A percentile compares a stretch with the other conserved stretches of the same genome.
Evolutionary conservation across 1,140 invertebrate genomes (phyloP).

Genomic region (Acromyrmex heyeri): DNA sequence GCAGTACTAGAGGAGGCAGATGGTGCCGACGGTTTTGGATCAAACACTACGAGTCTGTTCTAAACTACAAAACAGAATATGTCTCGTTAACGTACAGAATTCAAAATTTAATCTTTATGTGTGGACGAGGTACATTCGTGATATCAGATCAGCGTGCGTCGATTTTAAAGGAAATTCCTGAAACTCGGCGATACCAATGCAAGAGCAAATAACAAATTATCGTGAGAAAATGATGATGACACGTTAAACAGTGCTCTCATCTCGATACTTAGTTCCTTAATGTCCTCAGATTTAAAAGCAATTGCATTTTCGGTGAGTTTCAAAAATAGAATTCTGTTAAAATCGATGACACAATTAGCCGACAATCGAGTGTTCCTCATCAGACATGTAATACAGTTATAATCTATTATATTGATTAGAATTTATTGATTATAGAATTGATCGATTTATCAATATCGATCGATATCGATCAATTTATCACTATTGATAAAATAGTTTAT

Average conservation of each 20-base stretch:
- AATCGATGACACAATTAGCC: slow-evolving; percentile 56
- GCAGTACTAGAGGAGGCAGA: slow-evolving; percentile 72
- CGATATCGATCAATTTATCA: background rate
- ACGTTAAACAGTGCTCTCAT: background rate
- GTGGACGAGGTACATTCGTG: slow-evolving; percentile 61
- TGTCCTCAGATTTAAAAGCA: background rate
- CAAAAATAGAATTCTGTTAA: slow-evolving; percentile 36
- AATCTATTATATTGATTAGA: background rate
- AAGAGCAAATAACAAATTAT: background rate
- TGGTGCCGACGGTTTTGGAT: slow-evolving; percentile 78
- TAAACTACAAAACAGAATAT: slow-evolving; percentile 81
- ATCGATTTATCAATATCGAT: background rate
- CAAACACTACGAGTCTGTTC: slow-evolving; percentile 77
- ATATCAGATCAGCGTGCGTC: slow-evolving; percentile 24
- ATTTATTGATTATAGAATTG: background rate
- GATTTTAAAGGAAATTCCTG: slow-evolving; percentile 57
- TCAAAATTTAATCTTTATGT: background rate
- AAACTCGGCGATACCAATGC: slow-evolving; percentile 4
- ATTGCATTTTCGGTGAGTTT: slow-evolving; percentile 48
- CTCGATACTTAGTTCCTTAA: background rate
- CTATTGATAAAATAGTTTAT: background rate
- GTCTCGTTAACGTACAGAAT: slow-evolving; percentile 59
- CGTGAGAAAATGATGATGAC: background rate
- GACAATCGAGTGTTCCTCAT: slow-evolving; percentile 55
- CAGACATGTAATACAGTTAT: background rate